These are phyloP conservation scores for Drosophila punjabiensis DNA, from an alignment of 1,140 invertebrate genomes.

Conservation along the genomic window DNA sequence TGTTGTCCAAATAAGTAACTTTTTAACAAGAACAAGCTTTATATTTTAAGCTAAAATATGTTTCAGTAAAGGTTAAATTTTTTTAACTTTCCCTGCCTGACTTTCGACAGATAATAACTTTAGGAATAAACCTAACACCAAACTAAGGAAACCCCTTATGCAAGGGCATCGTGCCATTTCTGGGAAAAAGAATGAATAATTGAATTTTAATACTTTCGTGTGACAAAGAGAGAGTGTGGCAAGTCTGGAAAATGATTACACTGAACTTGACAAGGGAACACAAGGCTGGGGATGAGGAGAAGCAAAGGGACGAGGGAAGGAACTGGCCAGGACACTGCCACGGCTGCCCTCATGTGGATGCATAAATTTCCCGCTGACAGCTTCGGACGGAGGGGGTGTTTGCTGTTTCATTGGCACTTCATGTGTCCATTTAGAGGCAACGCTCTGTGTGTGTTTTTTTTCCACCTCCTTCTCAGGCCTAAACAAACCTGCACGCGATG, in stretches of 20 bases:
- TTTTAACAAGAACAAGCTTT: neutral
- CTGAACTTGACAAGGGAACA: slow-evolving; percentile 53
- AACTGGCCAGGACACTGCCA: slow-evolving; percentile 3
- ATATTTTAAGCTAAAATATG: neutral
- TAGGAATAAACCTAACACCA: neutral
- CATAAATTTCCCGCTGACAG: slow-evolving; percentile 52
- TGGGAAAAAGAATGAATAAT: slow-evolving; percentile 28
- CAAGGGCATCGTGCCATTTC: neutral
- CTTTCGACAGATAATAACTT: neutral
- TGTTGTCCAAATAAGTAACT: too few relatives aligned
- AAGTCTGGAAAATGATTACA: slow-evolving; percentile 52
- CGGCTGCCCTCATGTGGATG: slow-evolving; percentile 20
- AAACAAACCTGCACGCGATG: slow-evolving; percentile 45
- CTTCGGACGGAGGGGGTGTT: slow-evolving; percentile 13
- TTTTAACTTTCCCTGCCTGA: neutral
- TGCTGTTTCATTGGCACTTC: slow-evolving; percentile 53
- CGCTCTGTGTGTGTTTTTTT: neutral
- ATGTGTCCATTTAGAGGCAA: slow-evolving; percentile 55
- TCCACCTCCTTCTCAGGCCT: neutral
- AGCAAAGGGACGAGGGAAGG: neutral
- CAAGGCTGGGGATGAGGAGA: neutral
- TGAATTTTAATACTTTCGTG: slow-evolving; percentile 26
- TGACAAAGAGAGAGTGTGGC: slow-evolving; percentile 16
- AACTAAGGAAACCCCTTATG: neutral
- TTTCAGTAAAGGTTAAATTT: neutral